A percentile compares a stretch with the other conserved stretches of the same genome.
Conservation (phyloP, 2,888 invertebrate species). For the Ferdinandea cuprea region DNA sequence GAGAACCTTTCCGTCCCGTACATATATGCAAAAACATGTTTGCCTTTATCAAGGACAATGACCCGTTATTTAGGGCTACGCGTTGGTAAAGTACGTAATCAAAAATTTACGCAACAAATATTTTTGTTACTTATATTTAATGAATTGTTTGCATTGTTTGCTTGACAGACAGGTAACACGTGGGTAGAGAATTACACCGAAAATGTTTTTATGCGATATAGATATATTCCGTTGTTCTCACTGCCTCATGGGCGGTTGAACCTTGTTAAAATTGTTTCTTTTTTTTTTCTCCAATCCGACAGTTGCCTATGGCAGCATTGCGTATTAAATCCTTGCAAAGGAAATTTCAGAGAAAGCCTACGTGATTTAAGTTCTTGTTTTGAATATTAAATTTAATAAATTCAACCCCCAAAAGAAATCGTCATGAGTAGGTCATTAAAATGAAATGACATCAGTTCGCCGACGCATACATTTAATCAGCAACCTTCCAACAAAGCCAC, state of each 20-base stretch:
- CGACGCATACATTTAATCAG: neutral
- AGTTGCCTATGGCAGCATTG: too few species aligned
- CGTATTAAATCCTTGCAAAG: too few species aligned
- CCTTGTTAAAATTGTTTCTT: too few species aligned
- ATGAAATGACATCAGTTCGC: neutral
- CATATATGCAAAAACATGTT: neutral
- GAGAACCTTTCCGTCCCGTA: conserved; percentile 6
- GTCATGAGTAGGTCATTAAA: too few species aligned
- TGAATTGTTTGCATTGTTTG: conserved; percentile 25
- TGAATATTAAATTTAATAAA: too few species aligned
- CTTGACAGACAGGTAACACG: neutral
- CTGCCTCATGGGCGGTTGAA: too few species aligned
- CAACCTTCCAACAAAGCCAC: neutral
- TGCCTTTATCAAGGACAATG: neutral
- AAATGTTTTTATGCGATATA: neutral
- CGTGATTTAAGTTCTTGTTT: too few species aligned
- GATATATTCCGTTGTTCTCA: too few species aligned
- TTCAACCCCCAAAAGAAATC: too few species aligned
- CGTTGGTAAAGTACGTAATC: neutral
- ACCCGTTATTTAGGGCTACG: conserved; percentile 2
- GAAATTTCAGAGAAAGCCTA: too few species aligned
- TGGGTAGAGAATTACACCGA: neutral
- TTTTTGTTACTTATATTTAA: conserved; percentile 2
- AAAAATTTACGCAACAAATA: conserved; percentile 8
- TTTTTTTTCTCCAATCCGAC: too few species aligned